These are phyloP conservation scores for Gyps fulvus DNA, from an alignment of 2,113 vertebrate genomes.

Conservation along the genomic window DNA sequence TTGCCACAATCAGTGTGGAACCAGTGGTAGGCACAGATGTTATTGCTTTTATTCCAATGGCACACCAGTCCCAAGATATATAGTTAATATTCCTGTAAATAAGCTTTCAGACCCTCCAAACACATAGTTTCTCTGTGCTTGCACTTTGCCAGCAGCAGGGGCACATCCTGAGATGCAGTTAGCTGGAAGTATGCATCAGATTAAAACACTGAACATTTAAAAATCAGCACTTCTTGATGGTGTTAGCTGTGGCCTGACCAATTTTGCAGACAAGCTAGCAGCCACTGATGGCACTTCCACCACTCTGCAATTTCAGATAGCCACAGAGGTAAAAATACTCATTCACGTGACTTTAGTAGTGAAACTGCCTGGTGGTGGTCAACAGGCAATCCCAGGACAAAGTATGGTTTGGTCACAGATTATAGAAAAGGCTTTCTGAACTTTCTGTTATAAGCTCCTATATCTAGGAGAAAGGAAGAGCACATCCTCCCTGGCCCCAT, in stretches of 20 bases:
- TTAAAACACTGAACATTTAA: background rate
- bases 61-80: background rate
- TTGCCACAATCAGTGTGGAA: background rate
- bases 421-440: background rate
- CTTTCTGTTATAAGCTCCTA: background rate
- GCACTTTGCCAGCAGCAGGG: background rate
- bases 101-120: background rate
- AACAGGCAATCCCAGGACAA: background rate
- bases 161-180: background rate
- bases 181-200: background rate
- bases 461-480: background rate
- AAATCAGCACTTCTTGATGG: background rate
- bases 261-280: background rate
- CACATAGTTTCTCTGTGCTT: background rate
- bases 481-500: fast-evolving
- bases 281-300: background rate
- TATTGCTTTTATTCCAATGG: background rate
- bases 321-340: background rate
- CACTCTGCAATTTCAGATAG: background rate
- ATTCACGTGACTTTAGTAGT: background rate
- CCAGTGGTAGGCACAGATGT: background rate
- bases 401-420: background rate
- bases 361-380: background rate
- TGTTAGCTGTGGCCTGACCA: background rate
- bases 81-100: background rate